Percentiles rank a stretch among this genome's conserved stretches.
Conservation (phyloP, 2,113 vertebrate genomes). For the Solea solea region DNA sequence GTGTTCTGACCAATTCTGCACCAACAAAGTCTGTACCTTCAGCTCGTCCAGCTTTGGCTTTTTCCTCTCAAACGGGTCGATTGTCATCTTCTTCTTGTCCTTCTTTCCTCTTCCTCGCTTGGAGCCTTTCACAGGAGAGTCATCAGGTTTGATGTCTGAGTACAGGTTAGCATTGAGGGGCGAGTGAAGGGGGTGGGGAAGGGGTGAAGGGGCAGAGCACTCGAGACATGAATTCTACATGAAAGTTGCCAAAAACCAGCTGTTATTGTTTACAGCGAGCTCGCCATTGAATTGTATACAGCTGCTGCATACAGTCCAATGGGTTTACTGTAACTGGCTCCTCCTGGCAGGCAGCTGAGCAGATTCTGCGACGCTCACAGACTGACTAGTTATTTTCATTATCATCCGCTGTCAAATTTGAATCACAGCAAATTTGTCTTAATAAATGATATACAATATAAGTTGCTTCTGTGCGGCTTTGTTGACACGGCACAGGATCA, state of each 20-base stretch:
- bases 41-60: constrained; percentile 92
- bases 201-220: constrained; percentile 42
- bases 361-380: constrained; percentile 7
- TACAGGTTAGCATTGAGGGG: constrained; percentile 50
- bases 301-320: constrained; percentile 19
- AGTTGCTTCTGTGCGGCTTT: not conserved
- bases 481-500: not conserved
- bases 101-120: constrained; percentile 84
- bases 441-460: not conserved
- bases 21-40: constrained; percentile 79
- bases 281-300: constrained; percentile 26
- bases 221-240: constrained; percentile 71
- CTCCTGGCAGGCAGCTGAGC: constrained; percentile 12
- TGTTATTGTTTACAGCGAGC: constrained; percentile 10
- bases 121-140: constrained; percentile 84
- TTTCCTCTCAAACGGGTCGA: constrained; percentile 86
- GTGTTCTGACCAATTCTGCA: too few species aligned
- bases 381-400: not conserved
- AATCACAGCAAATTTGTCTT: too few species aligned
- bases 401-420: not conserved
- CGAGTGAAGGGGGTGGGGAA: not conserved
- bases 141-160: constrained; percentile 85
- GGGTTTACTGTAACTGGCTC: constrained; percentile 21
- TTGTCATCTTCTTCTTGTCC: constrained; percentile 82
- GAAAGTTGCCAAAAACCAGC: constrained; percentile 67